Evolutionary conservation across 2,113 vertebrate species (phyloP).

Genomic region (Cochlearius cochlearius): DNA sequence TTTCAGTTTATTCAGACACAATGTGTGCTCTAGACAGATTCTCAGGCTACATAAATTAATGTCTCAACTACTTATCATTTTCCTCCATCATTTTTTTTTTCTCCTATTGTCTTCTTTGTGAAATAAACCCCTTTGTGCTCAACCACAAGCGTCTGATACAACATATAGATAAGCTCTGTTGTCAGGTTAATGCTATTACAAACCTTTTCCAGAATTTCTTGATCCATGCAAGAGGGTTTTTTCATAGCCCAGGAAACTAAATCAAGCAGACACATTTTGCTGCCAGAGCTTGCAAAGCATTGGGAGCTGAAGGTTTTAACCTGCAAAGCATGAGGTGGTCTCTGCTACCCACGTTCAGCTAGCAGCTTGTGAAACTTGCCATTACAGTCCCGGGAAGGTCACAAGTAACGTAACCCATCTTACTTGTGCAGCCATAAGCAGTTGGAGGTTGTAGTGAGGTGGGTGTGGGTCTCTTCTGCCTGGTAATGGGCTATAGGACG

Average conservation of each 20-base stretch:
- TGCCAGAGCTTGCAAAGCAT: not conserved
- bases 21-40: not conserved
- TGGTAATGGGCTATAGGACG: too few species aligned
- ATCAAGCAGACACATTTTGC: not conserved
- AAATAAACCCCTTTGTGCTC: not conserved
- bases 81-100: not conserved
- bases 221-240: not conserved
- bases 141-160: not conserved
- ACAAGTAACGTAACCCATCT: not conserved
- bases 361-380: not conserved
- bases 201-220: not conserved
- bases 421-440: not conserved
- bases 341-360: not conserved
- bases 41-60: not conserved
- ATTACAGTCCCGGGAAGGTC: not conserved
- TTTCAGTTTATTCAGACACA: constrained; percentile 22
- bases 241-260: not conserved
- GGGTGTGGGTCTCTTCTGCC: too few species aligned
- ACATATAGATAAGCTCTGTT: not conserved
- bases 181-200: not conserved
- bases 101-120: not conserved
- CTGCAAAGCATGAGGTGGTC: not conserved
- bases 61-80: not conserved
- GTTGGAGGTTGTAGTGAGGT: not conserved
- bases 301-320: not conserved